Evolutionary conservation across 1,140 invertebrate species (phyloP).

Genomic region (Brachionus paranguensis): DNA sequence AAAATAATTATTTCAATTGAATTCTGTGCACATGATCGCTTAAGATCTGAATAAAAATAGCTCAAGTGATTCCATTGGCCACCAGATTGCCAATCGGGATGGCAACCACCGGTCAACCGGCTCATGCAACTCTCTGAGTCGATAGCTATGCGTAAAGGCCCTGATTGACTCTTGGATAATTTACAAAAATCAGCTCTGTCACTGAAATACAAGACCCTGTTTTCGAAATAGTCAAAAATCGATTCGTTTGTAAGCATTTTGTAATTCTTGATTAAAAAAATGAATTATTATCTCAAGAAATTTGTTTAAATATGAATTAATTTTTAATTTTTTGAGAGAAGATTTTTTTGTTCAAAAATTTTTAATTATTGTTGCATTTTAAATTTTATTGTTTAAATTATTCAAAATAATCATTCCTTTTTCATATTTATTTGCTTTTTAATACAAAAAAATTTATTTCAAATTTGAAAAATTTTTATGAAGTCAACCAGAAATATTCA

Average conservation of each 20-base stretch:
- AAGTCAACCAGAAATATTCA: no score
- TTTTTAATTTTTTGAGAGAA: no score
- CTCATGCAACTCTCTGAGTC: not conserved
- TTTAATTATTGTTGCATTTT: not conserved
- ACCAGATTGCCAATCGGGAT: not conserved
- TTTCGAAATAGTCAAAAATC: not conserved
- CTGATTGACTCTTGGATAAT: not conserved
- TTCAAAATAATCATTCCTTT: not conserved
- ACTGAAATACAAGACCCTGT: not conserved
- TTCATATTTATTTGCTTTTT: not conserved
- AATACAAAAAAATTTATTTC: no score
- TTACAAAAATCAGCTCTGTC: not conserved
- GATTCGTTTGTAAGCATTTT: not conserved
- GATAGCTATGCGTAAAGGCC: not conserved
- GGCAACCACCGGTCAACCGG: not conserved
- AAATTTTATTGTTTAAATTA: not conserved
- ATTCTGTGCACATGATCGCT: not conserved
- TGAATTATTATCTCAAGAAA: no score
- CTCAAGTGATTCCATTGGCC: not conserved
- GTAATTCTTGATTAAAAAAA: not conserved
- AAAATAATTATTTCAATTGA: not conserved
- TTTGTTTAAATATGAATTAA: no score
- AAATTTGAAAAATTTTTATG: no score
- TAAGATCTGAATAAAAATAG: not conserved
- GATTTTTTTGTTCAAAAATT: no score